These are phyloP conservation scores for Xiphophorus birchmanni DNA, from an alignment of 2,797 vertebrate genomes.

Conservation along the genomic window DNA sequence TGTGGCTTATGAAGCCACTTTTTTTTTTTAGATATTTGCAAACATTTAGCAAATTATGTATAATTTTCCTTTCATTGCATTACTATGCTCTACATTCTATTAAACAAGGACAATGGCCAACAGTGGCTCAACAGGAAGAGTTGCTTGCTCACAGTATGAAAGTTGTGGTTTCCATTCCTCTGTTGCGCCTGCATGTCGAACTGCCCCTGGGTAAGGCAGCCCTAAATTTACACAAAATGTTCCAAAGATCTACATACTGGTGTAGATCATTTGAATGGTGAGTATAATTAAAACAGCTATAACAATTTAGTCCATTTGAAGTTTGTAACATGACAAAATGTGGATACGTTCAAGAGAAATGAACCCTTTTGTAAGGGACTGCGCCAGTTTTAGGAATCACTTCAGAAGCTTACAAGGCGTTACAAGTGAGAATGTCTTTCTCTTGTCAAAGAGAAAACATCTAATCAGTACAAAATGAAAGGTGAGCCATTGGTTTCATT, in stretches of 20 bases:
- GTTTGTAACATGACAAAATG: background rate
- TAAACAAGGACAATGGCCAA: background rate
- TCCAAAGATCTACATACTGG: background rate
- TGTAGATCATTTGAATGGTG: background rate
- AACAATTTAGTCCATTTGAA: background rate
- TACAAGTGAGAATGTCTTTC: background rate
- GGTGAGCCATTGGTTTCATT: background rate
- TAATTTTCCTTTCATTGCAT: background rate
- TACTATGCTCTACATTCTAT: background rate
- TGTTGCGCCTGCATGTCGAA: background rate
- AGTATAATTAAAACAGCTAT: background rate
- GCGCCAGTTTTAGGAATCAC: background rate
- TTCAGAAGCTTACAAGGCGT: background rate
- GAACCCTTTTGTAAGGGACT: background rate
- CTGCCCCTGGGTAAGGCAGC: background rate
- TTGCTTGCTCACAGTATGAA: background rate
- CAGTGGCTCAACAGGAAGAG: background rate
- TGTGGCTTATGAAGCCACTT: background rate
- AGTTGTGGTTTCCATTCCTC: background rate
- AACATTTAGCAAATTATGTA: background rate
- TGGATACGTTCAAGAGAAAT: background rate
- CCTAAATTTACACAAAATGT: background rate
- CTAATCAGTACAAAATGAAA: background rate
- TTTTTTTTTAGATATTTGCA: background rate
- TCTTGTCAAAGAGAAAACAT: background rate